These are phyloP conservation scores for Neostethus bicornis DNA, from an alignment of 2,797 vertebrate genomes.

Conservation along the genomic window DNA sequence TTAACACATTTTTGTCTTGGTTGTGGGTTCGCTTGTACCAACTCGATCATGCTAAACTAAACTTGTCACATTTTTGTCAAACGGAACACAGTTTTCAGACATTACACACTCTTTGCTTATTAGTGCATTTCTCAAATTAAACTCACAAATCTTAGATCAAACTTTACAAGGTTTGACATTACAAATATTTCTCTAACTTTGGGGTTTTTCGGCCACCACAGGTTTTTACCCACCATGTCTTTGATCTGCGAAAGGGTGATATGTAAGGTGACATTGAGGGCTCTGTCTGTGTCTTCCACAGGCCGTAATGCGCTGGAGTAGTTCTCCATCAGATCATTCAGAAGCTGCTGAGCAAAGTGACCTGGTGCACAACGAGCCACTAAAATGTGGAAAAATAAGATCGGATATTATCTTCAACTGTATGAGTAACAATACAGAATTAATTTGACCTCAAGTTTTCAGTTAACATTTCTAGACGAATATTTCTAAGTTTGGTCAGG, in stretches of 20 bases:
- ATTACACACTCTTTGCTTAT: background rate
- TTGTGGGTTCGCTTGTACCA: background rate
- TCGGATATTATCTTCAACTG: constrained; percentile 3
- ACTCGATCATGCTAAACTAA: background rate
- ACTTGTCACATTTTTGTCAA: background rate
- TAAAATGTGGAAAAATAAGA: constrained; percentile 34
- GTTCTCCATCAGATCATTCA: constrained; percentile 91
- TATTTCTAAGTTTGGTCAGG: background rate
- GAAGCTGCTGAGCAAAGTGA: constrained; percentile 90
- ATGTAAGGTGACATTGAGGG: constrained; percentile 94
- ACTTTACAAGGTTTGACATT: background rate
- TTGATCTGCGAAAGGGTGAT: constrained; percentile 98
- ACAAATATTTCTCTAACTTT: background rate
- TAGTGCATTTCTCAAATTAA: background rate
- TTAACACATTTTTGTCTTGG: background rate
- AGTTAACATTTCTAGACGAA: background rate
- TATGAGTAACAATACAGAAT: background rate
- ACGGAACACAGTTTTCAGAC: background rate
- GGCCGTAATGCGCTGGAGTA: constrained; percentile 93
- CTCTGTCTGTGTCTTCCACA: constrained; percentile 93
- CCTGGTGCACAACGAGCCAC: constrained; percentile 88
- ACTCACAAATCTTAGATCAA: background rate
- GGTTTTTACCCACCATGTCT: constrained; percentile 88
- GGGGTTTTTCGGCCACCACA: background rate
- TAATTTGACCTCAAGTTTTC: background rate